Conservation (phyloP, 2,888 invertebrate species). For the Drosophila affinis region DNA sequence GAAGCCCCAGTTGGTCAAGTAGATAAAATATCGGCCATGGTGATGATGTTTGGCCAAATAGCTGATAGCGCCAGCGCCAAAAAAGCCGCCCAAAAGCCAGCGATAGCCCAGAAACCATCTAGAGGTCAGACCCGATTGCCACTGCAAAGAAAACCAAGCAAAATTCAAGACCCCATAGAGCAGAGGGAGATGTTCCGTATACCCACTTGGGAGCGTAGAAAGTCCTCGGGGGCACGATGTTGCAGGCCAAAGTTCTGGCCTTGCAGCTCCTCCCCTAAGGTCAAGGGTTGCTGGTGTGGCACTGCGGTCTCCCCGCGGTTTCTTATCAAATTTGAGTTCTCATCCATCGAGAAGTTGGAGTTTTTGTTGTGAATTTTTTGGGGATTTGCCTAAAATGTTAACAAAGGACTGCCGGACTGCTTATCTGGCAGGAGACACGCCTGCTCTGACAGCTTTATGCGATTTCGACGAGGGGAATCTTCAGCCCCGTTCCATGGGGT, state of each 20-base stretch:
- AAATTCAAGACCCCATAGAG: too few species aligned
- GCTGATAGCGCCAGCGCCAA: constrained; percentile 2
- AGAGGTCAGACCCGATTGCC: constrained; percentile 49
- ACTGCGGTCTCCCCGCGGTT: neutral
- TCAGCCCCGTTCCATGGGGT: neutral
- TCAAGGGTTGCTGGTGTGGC: constrained; percentile 42
- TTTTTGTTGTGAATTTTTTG: constrained; percentile 5
- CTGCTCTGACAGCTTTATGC: constrained; percentile 50
- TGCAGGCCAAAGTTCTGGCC: neutral
- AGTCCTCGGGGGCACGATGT: constrained; percentile 40
- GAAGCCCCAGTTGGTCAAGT: constrained; percentile 54
- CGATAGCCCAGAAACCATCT: constrained; percentile 48
- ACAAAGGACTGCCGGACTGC: constrained; percentile 24
- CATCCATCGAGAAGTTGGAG: neutral
- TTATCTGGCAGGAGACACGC: constrained; percentile 42
- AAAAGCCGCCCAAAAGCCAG: constrained; percentile 44
- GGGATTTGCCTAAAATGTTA: neutral
- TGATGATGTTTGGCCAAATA: neutral
- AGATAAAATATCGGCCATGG: constrained; percentile 42
- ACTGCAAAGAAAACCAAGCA: constrained; percentile 27
- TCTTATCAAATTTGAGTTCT: neutral
- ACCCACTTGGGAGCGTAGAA: constrained; percentile 56
- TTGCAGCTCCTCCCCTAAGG: constrained; percentile 34
- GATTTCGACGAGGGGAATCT: constrained; percentile 9
- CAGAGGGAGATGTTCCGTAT: neutral